These are phyloP conservation scores for Caradrina clavipalpis DNA, from an alignment of 2,888 invertebrate species.

Conservation along the genomic window DNA sequence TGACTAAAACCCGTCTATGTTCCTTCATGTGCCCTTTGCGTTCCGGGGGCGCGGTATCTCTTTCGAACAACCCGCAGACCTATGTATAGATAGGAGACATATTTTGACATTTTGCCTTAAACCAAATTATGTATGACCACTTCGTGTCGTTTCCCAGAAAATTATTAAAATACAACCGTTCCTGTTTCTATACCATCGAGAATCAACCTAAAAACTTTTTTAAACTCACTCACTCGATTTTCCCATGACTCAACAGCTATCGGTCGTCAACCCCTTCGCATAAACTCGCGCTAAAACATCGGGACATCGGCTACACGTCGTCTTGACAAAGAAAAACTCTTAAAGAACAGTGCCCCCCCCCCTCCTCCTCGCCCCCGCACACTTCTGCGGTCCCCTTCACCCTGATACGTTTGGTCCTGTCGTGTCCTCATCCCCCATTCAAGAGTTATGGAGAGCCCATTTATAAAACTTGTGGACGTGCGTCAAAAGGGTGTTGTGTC, in stretches of 20 bases:
- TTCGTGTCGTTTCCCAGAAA: too few relatives aligned
- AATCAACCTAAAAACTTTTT: not conserved
- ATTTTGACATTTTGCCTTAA: too few relatives aligned
- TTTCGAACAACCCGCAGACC: too few relatives aligned
- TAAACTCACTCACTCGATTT: not conserved
- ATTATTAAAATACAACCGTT: too few relatives aligned
- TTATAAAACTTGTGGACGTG: constrained; percentile 33
- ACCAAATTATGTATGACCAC: too few relatives aligned
- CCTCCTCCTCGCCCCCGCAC: constrained; percentile 8
- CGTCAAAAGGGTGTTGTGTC: constrained; percentile 9
- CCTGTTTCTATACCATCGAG: not conserved
- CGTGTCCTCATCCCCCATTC: constrained; percentile 50
- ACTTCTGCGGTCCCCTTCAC: not conserved
- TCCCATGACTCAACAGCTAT: constrained; percentile 24
- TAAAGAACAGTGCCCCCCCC: constrained; percentile 60
- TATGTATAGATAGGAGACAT: too few relatives aligned
- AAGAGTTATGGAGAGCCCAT: constrained; percentile 35
- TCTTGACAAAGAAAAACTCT: constrained; percentile 70
- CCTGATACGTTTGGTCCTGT: constrained; percentile 33
- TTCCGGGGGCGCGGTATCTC: too few relatives aligned
- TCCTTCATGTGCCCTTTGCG: too few relatives aligned
- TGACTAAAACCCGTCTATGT: too few relatives aligned
- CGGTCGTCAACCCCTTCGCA: constrained; percentile 46
- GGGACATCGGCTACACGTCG: constrained; percentile 61
- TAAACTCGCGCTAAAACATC: constrained; percentile 56